Evolutionary conservation across 2,888 invertebrate species (phyloP).

Genomic region (Lingula anatina): DNA sequence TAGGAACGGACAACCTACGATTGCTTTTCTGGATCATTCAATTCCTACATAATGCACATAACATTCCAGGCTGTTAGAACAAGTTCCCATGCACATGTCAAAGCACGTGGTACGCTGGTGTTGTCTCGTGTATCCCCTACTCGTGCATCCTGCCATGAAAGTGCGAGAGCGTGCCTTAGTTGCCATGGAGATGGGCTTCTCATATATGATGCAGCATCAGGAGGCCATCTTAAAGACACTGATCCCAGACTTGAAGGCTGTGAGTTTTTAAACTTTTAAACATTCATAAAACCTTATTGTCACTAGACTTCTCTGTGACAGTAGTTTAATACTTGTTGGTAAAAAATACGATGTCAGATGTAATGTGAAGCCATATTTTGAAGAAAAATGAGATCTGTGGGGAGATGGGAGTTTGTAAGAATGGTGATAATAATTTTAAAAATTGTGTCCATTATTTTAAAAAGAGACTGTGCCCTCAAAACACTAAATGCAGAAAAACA

Average conservation of each 20-base stretch:
- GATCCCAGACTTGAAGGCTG: slow-evolving; percentile 25
- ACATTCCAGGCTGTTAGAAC: slow-evolving; percentile 30
- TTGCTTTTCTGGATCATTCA: too few species aligned
- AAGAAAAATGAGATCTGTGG: not conserved
- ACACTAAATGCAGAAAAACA: too few species aligned
- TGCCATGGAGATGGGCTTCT: slow-evolving; percentile 20
- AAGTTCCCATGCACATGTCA: slow-evolving; percentile 24
- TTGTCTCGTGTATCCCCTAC: slow-evolving; percentile 21
- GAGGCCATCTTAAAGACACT: slow-evolving; percentile 19
- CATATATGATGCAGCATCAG: slow-evolving; percentile 8
- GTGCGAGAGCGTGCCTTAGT: slow-evolving; percentile 27
- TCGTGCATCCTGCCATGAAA: slow-evolving; percentile 26
- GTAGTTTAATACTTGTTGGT: too few species aligned
- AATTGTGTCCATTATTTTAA: too few species aligned
- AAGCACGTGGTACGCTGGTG: slow-evolving; percentile 21
- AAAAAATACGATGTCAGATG: not conserved
- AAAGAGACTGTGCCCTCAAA: too few species aligned
- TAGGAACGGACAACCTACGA: too few species aligned
- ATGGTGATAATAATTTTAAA: too few species aligned
- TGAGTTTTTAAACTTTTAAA: too few species aligned
- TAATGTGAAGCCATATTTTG: not conserved
- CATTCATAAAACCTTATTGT: too few species aligned
- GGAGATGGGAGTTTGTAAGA: too few species aligned
- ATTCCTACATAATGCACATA: too few species aligned
- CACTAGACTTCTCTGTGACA: too few species aligned